Percentiles rank a stretch among this genome's conserved stretches.
phyloP scores from a whole-genome alignment of 2,888 invertebrate species.

The Drosophila percnosoma region DNA sequence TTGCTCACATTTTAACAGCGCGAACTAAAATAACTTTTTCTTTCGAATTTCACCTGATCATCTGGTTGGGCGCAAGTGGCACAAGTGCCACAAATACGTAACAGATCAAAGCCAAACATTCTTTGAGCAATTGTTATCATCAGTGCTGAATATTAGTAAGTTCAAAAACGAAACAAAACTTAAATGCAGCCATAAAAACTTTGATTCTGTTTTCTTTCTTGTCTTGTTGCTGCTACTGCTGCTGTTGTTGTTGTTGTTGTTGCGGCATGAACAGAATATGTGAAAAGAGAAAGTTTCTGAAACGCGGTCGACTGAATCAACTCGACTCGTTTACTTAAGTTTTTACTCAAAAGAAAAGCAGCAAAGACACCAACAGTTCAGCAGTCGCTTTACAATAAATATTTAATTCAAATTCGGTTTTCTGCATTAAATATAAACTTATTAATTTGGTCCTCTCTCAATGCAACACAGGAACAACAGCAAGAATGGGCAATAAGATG shows the following conservation, averaged over 20 bases:
- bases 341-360: conserved; percentile 1
- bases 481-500: conserved; percentile 6
- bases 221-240: background rate
- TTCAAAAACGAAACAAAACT: background rate
- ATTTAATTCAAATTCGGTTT: background rate
- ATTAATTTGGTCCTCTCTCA: background rate
- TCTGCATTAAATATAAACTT: background rate
- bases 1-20: conserved; percentile 6
- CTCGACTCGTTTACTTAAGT: background rate
- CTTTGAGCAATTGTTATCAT: background rate
- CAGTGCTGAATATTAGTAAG: background rate
- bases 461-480: background rate
- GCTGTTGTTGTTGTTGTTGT: conserved; percentile 28
- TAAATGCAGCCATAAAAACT: background rate
- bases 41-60: background rate
- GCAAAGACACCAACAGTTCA: conserved; percentile 1
- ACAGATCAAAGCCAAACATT: conserved; percentile 7
- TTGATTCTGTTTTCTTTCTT: background rate
- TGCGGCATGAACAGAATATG: conserved; percentile 72
- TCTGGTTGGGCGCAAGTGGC: background rate
- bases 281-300: conserved; percentile 79
- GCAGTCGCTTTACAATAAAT: background rate
- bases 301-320: conserved; percentile 9
- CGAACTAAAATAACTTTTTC: conserved; percentile 6
- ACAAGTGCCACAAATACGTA: conserved; percentile 15